Evolutionary conservation across 2,797 vertebrate species (phyloP).

Genomic region (Tauraco hartlaubi): DNA sequence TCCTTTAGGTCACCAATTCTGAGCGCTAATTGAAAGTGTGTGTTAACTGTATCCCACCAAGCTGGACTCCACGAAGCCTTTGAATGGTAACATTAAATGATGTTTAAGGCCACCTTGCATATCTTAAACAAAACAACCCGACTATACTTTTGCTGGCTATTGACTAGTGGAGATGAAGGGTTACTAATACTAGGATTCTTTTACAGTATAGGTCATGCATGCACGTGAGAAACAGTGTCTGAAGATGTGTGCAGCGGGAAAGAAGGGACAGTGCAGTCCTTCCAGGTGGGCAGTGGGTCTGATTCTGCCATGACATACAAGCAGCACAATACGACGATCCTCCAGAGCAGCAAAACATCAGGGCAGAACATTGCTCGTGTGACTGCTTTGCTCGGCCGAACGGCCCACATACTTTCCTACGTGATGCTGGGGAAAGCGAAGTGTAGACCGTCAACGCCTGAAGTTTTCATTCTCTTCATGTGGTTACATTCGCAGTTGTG

Average conservation of each 20-base stretch:
- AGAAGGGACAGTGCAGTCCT: fast-evolving
- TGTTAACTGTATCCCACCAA: background rate
- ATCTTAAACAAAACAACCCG: background rate
- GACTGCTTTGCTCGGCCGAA: background rate
- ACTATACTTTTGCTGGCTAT: background rate
- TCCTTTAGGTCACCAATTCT: background rate
- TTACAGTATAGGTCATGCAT: background rate
- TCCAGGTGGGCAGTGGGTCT: background rate
- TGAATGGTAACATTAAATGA: background rate
- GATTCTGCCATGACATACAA: background rate
- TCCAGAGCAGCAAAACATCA: background rate
- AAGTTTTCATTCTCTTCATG: conserved; percentile 33
- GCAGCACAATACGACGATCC: background rate
- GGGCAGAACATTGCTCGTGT: background rate
- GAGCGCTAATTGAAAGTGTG: background rate
- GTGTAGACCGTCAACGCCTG: background rate
- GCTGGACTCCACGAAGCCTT: background rate
- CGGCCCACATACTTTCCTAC: conserved; percentile 29
- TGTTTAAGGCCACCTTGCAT: background rate
- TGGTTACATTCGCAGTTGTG: conserved; percentile 11
- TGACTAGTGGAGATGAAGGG: background rate
- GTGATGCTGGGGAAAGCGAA: background rate
- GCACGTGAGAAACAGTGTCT: fast-evolving
- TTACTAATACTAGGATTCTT: background rate
- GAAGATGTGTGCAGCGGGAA: fast-evolving